phyloP scores from a whole-genome alignment of 2,797 vertebrate species.

The Phoeniculus purpureus region DNA sequence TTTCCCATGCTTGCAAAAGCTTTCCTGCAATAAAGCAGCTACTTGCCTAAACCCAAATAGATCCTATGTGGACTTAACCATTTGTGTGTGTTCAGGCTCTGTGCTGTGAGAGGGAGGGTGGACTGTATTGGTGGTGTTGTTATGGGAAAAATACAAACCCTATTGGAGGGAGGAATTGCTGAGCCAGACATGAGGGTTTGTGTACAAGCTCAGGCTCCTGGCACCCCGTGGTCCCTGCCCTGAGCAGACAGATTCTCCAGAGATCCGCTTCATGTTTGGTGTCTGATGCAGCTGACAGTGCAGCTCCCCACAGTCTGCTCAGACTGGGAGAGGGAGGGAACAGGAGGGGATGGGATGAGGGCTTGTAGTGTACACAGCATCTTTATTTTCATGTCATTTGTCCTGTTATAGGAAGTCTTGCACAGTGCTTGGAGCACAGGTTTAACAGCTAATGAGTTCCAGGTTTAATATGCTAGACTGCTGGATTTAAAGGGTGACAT shows the following conservation, averaged over 20 bases:
- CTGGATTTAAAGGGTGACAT: constrained; percentile 18
- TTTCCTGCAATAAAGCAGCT: neutral
- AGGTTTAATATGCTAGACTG: accelerated
- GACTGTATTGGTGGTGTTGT: neutral
- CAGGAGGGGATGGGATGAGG: neutral
- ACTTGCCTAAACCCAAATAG: neutral
- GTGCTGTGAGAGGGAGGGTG: neutral
- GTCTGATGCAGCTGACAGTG: neutral
- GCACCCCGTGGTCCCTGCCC: neutral
- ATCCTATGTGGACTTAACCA: neutral
- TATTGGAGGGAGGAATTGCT: neutral
- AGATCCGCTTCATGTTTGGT: neutral
- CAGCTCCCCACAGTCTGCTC: neutral
- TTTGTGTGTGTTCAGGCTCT: neutral
- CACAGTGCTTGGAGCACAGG: neutral
- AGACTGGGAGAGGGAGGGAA: neutral
- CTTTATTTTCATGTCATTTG: neutral
- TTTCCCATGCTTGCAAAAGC: neutral
- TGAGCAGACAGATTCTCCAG: neutral
- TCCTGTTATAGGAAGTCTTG: neutral
- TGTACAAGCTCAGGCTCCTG: neutral
- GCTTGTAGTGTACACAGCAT: neutral
- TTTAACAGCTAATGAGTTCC: neutral
- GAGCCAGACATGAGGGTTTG: neutral
- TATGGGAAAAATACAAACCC: neutral